Percentiles rank a stretch among this genome's conserved stretches.
Evolutionary conservation across 2,113 vertebrate genomes (phyloP).

Genomic region (Azemiops feae): DNA sequence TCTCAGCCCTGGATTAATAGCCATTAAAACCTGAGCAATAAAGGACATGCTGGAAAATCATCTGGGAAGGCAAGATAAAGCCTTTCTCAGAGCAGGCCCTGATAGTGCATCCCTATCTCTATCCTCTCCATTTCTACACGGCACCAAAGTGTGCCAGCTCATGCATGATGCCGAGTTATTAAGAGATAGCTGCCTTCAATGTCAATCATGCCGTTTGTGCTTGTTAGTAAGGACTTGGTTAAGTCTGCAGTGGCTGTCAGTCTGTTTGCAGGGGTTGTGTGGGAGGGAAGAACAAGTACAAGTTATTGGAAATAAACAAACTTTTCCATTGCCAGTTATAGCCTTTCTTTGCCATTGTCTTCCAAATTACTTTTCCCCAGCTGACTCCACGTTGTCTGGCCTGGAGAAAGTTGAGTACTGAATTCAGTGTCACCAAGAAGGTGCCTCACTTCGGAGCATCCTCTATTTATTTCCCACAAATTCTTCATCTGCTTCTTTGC

Average conservation of each 20-base stretch:
- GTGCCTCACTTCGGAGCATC: neutral
- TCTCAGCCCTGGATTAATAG: constrained; percentile 15
- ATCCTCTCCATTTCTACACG: neutral
- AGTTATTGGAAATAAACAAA: neutral
- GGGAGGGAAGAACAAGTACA: neutral
- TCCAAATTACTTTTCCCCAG: neutral
- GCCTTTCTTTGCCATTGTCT: neutral
- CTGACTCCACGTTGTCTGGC: neutral
- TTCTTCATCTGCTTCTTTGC: neutral
- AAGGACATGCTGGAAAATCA: constrained; percentile 10
- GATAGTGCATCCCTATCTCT: constrained; percentile 12
- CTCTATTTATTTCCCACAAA: neutral
- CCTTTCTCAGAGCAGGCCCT: neutral
- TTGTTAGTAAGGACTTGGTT: constrained; percentile 28
- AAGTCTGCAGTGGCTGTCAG: constrained; percentile 17
- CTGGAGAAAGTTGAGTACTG: neutral
- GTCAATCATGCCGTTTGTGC: constrained; percentile 13
- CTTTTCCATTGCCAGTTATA: neutral
- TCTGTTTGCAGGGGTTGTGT: neutral
- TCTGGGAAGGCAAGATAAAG: constrained; percentile 25
- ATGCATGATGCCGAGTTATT: constrained; percentile 12
- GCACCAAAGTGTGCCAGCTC: neutral
- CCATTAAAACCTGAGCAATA: neutral
- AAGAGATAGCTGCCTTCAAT: constrained; percentile 15
- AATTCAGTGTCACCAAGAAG: neutral